These are phyloP conservation scores for Poecilia velifera DNA, from an alignment of 2,797 vertebrate genomes.

Conservation along the genomic window DNA sequence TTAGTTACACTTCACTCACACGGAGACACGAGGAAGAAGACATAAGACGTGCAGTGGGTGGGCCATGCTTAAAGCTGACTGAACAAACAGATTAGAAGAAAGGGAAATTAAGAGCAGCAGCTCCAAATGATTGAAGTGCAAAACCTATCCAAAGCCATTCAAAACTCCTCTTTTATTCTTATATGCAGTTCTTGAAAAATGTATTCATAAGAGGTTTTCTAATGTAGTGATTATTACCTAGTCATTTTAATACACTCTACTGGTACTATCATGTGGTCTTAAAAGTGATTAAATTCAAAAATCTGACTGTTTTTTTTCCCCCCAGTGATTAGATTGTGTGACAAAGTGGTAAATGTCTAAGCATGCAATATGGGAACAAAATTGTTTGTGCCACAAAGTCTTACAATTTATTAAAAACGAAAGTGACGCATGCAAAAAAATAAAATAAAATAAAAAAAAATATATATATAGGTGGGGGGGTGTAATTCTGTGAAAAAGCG, in stretches of 20 bases:
- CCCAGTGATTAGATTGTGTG: not conserved
- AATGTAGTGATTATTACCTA: not conserved
- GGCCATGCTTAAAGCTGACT: not conserved
- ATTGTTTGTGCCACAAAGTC: not conserved
- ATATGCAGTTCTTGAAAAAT: not conserved
- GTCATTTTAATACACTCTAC: not conserved
- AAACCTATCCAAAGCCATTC: not conserved
- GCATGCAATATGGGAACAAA: not conserved
- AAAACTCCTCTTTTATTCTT: not conserved
- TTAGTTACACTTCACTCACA: slow-evolving; percentile 23
- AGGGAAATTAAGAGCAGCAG: not conserved
- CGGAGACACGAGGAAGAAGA: slow-evolving; percentile 12
- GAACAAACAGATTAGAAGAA: slow-evolving; percentile 15
- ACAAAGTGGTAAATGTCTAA: not conserved
- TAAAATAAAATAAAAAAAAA: no score
- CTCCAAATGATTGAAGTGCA: not conserved
- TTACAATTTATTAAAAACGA: not conserved
- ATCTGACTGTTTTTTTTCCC: not conserved
- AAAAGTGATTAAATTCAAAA: not conserved
- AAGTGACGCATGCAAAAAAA: not conserved
- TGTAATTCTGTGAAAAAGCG: not conserved
- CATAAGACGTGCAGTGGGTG: slow-evolving; percentile 2
- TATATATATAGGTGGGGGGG: no score
- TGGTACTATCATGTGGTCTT: not conserved
- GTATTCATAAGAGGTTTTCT: not conserved